A percentile compares a stretch with the other conserved stretches of the same genome.
phyloP scores from a whole-genome alignment of 2,888 invertebrate species.

The Dorcus parallelipipedus region DNA sequence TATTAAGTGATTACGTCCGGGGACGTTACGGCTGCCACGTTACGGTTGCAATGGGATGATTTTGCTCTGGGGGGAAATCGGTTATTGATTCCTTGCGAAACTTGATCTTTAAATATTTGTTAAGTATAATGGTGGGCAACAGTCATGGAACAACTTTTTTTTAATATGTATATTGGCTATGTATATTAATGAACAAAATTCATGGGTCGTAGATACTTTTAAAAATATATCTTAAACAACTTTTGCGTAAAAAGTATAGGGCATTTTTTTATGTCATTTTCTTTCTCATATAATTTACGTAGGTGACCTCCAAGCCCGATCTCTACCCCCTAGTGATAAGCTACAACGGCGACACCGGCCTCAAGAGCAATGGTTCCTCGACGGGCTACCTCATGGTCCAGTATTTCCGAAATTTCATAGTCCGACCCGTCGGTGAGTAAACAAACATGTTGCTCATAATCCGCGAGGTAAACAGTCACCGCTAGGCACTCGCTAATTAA shows the following conservation, averaged over 20 bases:
- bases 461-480: too few species aligned
- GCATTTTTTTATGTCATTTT: too few species aligned
- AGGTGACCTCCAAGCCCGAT: constrained; percentile 85
- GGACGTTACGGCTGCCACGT: too few species aligned
- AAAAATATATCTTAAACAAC: not conserved
- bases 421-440: constrained; percentile 62
- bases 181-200: not conserved
- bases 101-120: too few species aligned
- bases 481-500: too few species aligned
- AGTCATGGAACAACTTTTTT: too few species aligned
- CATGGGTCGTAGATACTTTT: not conserved
- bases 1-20: too few species aligned
- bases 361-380: constrained; percentile 61
- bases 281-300: constrained; percentile 20
- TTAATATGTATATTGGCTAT: too few species aligned
- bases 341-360: constrained; percentile 66
- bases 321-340: constrained; percentile 81
- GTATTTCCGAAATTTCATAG: constrained; percentile 76
- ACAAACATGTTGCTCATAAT: not conserved
- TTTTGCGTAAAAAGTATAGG: not conserved
- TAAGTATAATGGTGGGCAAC: too few species aligned
- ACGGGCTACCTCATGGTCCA: constrained; percentile 82
- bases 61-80: too few species aligned
- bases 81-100: too few species aligned
- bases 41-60: too few species aligned